These are phyloP conservation scores for Brachymystax lenok DNA, from an alignment of 2,797 vertebrate species.

Conservation along the genomic window DNA sequence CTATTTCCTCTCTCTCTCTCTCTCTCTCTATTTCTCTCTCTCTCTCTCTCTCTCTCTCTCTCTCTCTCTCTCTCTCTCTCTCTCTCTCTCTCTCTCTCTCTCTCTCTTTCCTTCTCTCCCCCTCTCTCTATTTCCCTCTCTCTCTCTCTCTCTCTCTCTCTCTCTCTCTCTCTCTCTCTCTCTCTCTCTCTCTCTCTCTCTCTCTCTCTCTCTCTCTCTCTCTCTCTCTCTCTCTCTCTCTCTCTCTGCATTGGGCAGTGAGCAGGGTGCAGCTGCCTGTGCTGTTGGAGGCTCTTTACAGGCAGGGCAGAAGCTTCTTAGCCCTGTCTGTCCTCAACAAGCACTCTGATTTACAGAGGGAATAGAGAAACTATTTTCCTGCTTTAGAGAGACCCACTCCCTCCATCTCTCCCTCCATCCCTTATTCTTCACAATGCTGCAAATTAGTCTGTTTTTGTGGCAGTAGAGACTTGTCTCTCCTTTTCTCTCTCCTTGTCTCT, in stretches of 20 bases:
- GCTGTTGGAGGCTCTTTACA: slow-evolving; percentile 38
- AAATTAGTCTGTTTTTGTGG: slow-evolving; percentile 41
- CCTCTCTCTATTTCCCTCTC: too few relatives aligned
- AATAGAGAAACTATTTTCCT: slow-evolving; percentile 49
- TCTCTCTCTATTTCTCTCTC: too few relatives aligned
- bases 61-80: too few relatives aligned
- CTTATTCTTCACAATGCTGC: slow-evolving; percentile 11
- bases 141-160: too few relatives aligned
- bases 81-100: neutral
- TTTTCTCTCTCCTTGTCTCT: too few relatives aligned
- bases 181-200: too few relatives aligned
- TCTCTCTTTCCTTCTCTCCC: too few relatives aligned
- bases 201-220: too few relatives aligned
- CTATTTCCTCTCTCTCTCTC: too few relatives aligned
- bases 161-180: too few relatives aligned
- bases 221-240: too few relatives aligned
- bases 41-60: slow-evolving; percentile 35
- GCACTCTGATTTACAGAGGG: slow-evolving; percentile 55
- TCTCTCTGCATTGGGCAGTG: slow-evolving; percentile 42
- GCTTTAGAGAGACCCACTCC: slow-evolving; percentile 13
- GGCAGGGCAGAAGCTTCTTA: slow-evolving; percentile 39
- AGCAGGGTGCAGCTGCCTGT: slow-evolving; percentile 61
- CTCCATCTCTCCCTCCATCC: slow-evolving; percentile 4
- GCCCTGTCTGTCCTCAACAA: slow-evolving; percentile 53
- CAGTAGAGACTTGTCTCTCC: slow-evolving; percentile 34